Evolutionary conservation across 2,888 invertebrate species (phyloP), one percentile per base, ranked within the genome.

Genomic region (Pharmacophagus antenor): DNA sequence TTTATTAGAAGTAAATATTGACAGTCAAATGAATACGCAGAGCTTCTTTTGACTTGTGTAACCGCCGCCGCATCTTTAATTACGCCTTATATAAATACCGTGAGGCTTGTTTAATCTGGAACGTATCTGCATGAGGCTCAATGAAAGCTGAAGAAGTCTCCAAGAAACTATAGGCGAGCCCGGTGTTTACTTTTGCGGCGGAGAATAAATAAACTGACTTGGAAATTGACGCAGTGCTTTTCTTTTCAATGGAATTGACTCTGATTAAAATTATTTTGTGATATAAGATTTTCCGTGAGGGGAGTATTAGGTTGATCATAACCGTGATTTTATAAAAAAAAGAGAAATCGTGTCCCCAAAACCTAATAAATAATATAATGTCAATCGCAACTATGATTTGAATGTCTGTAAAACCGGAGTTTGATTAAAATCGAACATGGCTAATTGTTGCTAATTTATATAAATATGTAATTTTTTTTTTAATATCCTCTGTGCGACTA

Each of bases 1-100:
- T 68, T 85, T 87, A 89, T 85, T 82, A 85, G 82, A 84, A 77
- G 77, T 78, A 85, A 90, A 90, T 87, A 88, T 90, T 88, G 78
- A 76, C 80, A 72, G 66, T 71, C 82, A 84, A 85, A 88, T 88
- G 84, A 87, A 85, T 88, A 86, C 88, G 86, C 87, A 80, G 75
- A 70, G 79, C 82, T 89, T 88, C 87, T 88, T 89, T 89, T 87
- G 87, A 86, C 66, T 70, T 68, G 66, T 70, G 72, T 71, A 70
- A 74, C 73, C 79, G 76, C 72, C 74, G 76, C 70, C 80, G 80
- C 77, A 79, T 83, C 85, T 82, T 86, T 88, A 88, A 88, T 88
- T 87, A 88, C 83, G 77, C 61, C 74, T 74, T 76, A 70, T 73
- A 78, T 80, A 89, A 88, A 88, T 76, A 84, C 72, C 63, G 64